Percentiles rank a stretch among this genome's conserved stretches.
These are phyloP conservation scores for Hypothenemus hampei DNA, from an alignment of 1,140 invertebrate species.

Conservation along the genomic window DNA sequence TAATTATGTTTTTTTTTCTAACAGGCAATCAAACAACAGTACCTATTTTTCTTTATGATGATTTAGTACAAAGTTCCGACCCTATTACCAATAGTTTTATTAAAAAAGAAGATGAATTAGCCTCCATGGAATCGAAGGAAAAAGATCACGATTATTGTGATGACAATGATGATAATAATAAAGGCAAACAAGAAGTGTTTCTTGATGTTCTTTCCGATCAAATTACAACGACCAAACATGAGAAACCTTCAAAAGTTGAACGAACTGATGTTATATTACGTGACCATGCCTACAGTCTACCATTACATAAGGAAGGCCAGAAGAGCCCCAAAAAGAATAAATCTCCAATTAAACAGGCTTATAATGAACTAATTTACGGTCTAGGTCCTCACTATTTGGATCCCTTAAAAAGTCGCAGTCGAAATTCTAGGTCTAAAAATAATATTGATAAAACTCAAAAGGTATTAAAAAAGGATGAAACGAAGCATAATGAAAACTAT, in stretches of 20 bases:
- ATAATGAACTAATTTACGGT: conserved; percentile 22
- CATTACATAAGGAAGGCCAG: conserved; percentile 6
- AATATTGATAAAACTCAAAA: conserved; percentile 9
- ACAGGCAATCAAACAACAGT: conserved; percentile 66
- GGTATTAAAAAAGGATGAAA: conserved; percentile 15
- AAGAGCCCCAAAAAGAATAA: conserved; percentile 9
- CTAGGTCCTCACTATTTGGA: conserved; percentile 18
- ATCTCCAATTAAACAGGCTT: conserved; percentile 20
- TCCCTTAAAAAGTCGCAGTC: background rate
- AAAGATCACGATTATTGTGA: too few species aligned
- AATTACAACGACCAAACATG: too few species aligned
- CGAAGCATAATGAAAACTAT: background rate
- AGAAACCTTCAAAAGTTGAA: too few species aligned
- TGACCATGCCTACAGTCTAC: conserved; percentile 33
- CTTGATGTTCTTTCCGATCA: too few species aligned
- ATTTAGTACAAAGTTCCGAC: too few species aligned
- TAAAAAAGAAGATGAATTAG: too few species aligned
- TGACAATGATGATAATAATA: too few species aligned
- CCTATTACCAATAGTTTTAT: too few species aligned
- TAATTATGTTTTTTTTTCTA: background rate
- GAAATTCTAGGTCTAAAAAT: conserved; percentile 3
- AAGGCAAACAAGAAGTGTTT: too few species aligned
- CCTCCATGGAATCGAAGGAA: too few species aligned
- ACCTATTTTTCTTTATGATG: conserved; percentile 60
- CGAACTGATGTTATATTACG: conserved; percentile 2